Evolutionary conservation across 2,888 invertebrate species (phyloP), one percentile per base, ranked within the genome.

Genomic region (Hedya salicella): DNA sequence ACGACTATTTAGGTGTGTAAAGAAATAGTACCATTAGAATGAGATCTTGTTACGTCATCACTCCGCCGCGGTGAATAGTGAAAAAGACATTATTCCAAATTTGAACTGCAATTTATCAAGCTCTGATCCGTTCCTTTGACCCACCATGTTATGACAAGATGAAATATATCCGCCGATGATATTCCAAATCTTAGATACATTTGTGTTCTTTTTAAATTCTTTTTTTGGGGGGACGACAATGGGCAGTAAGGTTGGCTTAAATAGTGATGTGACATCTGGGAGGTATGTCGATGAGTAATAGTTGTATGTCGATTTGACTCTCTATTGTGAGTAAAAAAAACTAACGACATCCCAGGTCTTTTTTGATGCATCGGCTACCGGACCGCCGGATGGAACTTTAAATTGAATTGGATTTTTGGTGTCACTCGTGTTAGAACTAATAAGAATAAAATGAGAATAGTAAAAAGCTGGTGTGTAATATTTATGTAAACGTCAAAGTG

Each of bases 21-120:
- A 72, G 70, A 69, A 75, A 32, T 16, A 54, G 54, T 77, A 79
- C 80, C 75, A 79, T 80, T 84, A 80, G 73, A 75, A 74, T 70
- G 74, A 75, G 82, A 83, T 81, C 80, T 78, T 81, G 83, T 85
- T 80, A 84, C 87, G 88, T 89, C 89, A 91, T 90, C 88, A 85
- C 86, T 85, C 79, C 81, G 75, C 79, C 75, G 73, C 74, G 73
- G 75, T 81, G 86, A 87, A 87, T 89, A 84, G 86, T 90, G 91
- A 91, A 91, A 91, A 90, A 92, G 91, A 92, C 91, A 92, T 92
- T 91, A 91, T 90, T 80, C 87, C 85, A 85, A 88, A 89, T 91
- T 90, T 85, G 82, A 89, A 89, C 82, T 87, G 88, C 90, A 90
- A 92, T 92, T 89, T 90, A 92, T 92, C 92, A 91, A 87, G 76